Evolutionary conservation across 2,888 invertebrate species (phyloP).

Genomic region (Cataglyphis cursor): DNA sequence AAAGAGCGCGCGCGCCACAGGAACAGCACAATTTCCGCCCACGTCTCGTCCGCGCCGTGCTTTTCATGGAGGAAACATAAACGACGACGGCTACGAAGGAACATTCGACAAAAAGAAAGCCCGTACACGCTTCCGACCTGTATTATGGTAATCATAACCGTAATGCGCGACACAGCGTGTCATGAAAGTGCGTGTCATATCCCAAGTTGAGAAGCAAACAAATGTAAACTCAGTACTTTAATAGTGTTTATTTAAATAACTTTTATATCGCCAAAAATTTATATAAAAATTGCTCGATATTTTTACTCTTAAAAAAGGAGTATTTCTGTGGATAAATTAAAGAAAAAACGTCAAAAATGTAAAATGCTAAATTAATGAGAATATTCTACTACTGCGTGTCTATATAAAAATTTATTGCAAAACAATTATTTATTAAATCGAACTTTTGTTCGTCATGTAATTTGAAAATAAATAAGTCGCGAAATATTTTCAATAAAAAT

Average conservation of each 20-base stretch:
- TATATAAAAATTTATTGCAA: neutral
- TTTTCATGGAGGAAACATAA: constrained; percentile 34
- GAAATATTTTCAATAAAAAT: constrained; percentile 10
- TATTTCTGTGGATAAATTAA: neutral
- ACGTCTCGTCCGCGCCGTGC: constrained; percentile 27
- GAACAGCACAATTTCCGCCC: constrained; percentile 56
- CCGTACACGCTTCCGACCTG: constrained; percentile 1
- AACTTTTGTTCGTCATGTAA: neutral
- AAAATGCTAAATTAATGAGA: neutral
- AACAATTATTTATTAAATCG: neutral
- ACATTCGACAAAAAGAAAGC: constrained; percentile 31
- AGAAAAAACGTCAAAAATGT: neutral
- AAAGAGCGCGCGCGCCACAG: constrained; percentile 36
- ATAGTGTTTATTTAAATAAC: neutral
- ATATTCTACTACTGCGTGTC: neutral
- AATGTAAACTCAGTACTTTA: neutral
- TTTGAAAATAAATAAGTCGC: neutral
- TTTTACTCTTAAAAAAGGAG: neutral
- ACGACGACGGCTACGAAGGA: constrained; percentile 30
- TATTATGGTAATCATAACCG: constrained; percentile 29
- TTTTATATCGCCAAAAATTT: neutral
- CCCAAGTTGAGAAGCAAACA: no score
- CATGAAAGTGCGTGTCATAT: constrained; percentile 6
- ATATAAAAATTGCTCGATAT: neutral
- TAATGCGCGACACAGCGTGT: constrained; percentile 24